phyloP scores from a whole-genome alignment of 2,113 vertebrate species.

The Microtus ochrogaster region DNA sequence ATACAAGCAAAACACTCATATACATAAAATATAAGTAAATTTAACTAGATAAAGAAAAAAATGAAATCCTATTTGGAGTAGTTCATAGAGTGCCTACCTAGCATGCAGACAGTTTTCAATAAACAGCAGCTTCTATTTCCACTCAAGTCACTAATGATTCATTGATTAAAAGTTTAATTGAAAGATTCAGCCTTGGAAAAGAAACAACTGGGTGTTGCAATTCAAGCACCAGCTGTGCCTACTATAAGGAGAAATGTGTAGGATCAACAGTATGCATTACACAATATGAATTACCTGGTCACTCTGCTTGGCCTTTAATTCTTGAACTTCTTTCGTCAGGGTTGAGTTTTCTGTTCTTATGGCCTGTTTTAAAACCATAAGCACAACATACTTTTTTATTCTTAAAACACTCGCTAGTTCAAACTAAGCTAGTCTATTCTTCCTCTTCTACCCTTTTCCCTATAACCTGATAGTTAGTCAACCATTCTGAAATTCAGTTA shows the following conservation, averaged over 20 bases:
- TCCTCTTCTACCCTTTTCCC: neutral
- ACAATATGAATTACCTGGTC: constrained; percentile 89
- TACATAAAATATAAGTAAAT: neutral
- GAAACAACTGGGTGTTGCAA: neutral
- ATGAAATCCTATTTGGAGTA: neutral
- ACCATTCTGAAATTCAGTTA: constrained; percentile 17
- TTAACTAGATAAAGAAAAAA: neutral
- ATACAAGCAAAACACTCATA: neutral
- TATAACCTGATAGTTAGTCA: neutral
- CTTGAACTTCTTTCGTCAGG: constrained; percentile 90
- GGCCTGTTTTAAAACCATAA: constrained; percentile 87
- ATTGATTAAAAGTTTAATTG: constrained; percentile 37
- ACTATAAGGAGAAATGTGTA: neutral
- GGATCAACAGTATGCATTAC: neutral
- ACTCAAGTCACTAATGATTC: constrained; percentile 25
- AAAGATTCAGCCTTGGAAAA: neutral
- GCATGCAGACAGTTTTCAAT: neutral
- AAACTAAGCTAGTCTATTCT: neutral
- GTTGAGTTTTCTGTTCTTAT: constrained; percentile 89
- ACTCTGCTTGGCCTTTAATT: constrained; percentile 88
- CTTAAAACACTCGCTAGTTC: constrained; percentile 50
- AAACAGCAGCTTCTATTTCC: neutral
- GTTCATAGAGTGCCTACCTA: neutral
- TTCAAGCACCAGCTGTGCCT: neutral
- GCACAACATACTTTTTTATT: constrained; percentile 47